Evolutionary conservation across 2,797 vertebrate species (phyloP), one percentile per base, ranked within the genome.

Genomic region (Sebastes vulpes): DNA sequence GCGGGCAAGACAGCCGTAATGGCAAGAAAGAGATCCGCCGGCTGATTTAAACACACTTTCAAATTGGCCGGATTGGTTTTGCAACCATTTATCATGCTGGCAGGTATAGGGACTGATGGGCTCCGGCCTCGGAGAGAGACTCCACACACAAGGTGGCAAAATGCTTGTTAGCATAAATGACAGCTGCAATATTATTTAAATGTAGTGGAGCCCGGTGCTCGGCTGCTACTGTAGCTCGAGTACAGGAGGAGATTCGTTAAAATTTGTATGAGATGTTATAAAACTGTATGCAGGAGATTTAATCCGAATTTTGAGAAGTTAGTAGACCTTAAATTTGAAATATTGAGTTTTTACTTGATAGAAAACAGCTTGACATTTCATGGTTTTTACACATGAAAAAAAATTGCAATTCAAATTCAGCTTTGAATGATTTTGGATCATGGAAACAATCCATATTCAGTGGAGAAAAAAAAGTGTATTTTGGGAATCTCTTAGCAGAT

Each of bases 111-210:
- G 74, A 81, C 9, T 81, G 79, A 82, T 52, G 82, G 84, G 75
- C 77, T 81, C 60, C 6, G 75, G 81, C 80, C 77, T 68, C 14
- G 14, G 84, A 72, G 78, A 86, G 59, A 65, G 85, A 75, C 67
- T 89, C 85, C 1, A 59, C 78, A 65, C 74, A 75, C 77, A 74
- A 83, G 88, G 85, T 85, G 86, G 66, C 73, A 82, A 89, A 88
- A 91, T 61, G 72, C 87, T 86, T 77, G 78, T 91, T 90, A 90
- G 64, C 84, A 92, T 89, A 88, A 92, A 86, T 87, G 88, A 91
- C 90, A 92, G 86, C 86, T 84, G 86, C 72, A 75, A 64, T 86
- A 79, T 89, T 82, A 89, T 92, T 92, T 78, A 79, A 91, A 90
- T 87, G 71, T 52, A 71, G 79, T 50, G 18, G 52, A 84, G 85